Evolutionary conservation across 2,113 vertebrate species (phyloP).

Genomic region (Sylvia atricapilla): DNA sequence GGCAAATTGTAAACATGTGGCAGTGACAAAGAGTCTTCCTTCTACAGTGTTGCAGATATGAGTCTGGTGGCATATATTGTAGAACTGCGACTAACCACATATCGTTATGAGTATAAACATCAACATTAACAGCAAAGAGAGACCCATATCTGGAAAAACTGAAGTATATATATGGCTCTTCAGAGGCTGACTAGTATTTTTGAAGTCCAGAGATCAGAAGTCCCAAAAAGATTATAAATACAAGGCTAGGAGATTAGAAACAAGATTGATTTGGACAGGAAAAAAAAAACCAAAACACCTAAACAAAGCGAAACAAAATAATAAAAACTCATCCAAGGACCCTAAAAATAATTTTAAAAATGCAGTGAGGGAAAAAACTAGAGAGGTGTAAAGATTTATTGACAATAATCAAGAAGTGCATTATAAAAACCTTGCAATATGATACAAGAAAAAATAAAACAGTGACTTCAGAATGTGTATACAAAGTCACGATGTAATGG

Average conservation of each 20-base stretch:
- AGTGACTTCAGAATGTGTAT: not conserved
- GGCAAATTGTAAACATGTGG: slow-evolving; percentile 47
- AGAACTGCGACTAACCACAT: not conserved
- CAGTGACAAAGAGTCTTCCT: not conserved
- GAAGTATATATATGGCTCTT: not conserved
- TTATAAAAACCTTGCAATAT: not conserved
- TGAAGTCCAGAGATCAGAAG: not conserved
- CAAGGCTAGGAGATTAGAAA: not conserved
- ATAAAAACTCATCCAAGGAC: not conserved
- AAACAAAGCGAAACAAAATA: not conserved
- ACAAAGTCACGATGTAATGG: not conserved
- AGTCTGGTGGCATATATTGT: not conserved
- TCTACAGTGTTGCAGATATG: not conserved
- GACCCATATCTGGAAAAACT: not conserved
- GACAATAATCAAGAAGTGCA: not conserved
- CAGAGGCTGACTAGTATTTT: not conserved
- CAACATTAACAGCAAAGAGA: not conserved
- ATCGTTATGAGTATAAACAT: not conserved
- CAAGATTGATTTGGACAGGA: not conserved
- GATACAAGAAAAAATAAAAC: not conserved
- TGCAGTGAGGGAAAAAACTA: not conserved
- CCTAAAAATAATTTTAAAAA: not conserved
- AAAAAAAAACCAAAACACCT: not conserved
- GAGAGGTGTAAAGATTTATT: not conserved
- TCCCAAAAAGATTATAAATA: not conserved